Percentiles rank a stretch among this genome's conserved stretches.
These are phyloP conservation scores for Coelinius sp. DNA, from an alignment of 2,888 invertebrate species.

Conservation along the genomic window DNA sequence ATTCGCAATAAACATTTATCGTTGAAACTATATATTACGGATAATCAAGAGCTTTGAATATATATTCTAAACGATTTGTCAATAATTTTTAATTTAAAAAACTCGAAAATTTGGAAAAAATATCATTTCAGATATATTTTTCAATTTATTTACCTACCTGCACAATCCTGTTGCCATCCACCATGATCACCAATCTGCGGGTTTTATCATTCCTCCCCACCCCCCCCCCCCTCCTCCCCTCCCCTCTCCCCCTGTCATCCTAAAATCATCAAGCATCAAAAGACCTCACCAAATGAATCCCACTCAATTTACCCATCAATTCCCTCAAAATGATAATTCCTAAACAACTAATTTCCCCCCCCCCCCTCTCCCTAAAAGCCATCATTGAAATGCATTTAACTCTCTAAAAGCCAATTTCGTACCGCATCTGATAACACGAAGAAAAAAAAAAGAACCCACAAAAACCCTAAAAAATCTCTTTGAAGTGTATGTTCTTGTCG, in stretches of 20 bases:
- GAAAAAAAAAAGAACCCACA: too few relatives aligned
- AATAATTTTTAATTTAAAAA: not conserved
- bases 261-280: not conserved
- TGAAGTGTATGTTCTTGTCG: not conserved
- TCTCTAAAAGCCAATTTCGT: not conserved
- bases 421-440: not conserved
- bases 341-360: not conserved
- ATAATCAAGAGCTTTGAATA: not conserved
- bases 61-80: not conserved
- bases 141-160: too few relatives aligned
- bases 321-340: not conserved
- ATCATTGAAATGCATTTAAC: conserved; percentile 3
- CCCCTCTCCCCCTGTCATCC: not conserved
- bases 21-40: not conserved
- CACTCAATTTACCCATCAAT: not conserved
- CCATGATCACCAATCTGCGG: too few relatives aligned
- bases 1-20: conserved; percentile 52
- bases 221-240: not conserved
- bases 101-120: too few relatives aligned
- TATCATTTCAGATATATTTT: too few relatives aligned
- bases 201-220: not conserved
- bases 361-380: not conserved
- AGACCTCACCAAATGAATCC: not conserved
- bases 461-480: not conserved
- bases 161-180: too few relatives aligned